These are phyloP conservation scores for Serilophus lunatus DNA, from an alignment of 2,113 vertebrate genomes.

Conservation along the genomic window DNA sequence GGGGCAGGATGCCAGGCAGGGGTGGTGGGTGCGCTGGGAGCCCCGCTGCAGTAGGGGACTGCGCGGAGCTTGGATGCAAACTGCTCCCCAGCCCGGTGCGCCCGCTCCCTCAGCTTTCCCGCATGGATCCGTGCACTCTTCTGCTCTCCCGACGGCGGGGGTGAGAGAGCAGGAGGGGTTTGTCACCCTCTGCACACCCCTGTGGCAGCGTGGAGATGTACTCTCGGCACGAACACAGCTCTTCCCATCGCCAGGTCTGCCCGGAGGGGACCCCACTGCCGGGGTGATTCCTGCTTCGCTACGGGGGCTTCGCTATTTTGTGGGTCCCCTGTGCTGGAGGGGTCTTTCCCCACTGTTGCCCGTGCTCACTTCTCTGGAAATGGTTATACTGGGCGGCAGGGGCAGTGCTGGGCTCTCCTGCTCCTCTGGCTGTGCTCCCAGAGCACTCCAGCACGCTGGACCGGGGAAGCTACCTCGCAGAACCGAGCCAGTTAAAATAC, in stretches of 20 bases:
- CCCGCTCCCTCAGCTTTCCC: background rate
- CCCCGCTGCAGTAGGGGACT: background rate
- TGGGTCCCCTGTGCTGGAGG: background rate
- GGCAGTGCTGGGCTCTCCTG: background rate
- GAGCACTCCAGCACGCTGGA: background rate
- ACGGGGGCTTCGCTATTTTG: accelerated
- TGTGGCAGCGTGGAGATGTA: accelerated
- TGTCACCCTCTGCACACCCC: background rate
- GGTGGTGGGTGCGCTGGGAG: background rate
- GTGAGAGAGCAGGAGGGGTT: background rate
- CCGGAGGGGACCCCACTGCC: background rate
- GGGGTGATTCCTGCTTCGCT: background rate
- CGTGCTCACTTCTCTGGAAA: background rate
- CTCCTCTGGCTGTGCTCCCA: background rate
- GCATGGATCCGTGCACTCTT: background rate
- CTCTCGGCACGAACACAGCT: background rate
- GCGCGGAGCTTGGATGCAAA: background rate
- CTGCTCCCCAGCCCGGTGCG: background rate
- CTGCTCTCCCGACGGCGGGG: background rate
- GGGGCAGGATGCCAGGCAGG: background rate
- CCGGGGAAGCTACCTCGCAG: accelerated
- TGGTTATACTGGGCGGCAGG: background rate
- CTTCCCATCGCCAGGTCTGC: background rate
- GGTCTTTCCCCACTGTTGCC: background rate
- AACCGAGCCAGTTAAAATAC: background rate